phyloP scores from a whole-genome alignment of 1,140 invertebrate species.

The Habropoda laboriosa region DNA sequence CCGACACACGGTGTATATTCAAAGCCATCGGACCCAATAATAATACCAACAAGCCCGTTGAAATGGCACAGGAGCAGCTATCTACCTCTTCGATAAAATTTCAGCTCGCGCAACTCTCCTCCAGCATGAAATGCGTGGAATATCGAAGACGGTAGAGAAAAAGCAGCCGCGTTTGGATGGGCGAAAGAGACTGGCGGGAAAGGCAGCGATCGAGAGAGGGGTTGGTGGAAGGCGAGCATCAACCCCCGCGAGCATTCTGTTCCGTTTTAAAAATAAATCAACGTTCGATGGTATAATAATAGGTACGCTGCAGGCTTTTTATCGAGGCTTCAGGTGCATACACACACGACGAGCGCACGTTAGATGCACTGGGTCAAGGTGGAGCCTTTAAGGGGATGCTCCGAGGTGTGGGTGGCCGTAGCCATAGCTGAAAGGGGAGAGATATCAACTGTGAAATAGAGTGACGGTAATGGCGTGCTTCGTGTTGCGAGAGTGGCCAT shows the following conservation, averaged over 20 bases:
- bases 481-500: slow-evolving; percentile 66
- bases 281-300: slow-evolving; percentile 23
- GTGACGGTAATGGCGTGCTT: slow-evolving; percentile 67
- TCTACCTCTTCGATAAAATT: too few relatives aligned
- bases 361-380: slow-evolving; percentile 56
- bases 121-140: too few relatives aligned
- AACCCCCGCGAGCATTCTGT: not conserved
- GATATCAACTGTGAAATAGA: slow-evolving; percentile 68
- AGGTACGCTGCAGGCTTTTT: slow-evolving; percentile 24
- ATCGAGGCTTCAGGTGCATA: slow-evolving; percentile 34
- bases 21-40: too few relatives aligned
- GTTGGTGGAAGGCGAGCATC: not conserved
- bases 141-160: too few relatives aligned
- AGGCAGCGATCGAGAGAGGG: too few relatives aligned
- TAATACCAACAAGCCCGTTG: too few relatives aligned
- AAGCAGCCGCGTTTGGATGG: too few relatives aligned
- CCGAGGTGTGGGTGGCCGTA: slow-evolving; percentile 14
- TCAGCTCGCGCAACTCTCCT: too few relatives aligned
- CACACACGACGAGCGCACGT: slow-evolving; percentile 1
- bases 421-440: slow-evolving; percentile 36
- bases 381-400: slow-evolving; percentile 41
- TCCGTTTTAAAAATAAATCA: slow-evolving; percentile 39
- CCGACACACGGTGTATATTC: too few relatives aligned
- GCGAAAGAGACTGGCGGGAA: too few relatives aligned
- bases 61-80: too few relatives aligned